Conservation (phyloP, 1,140 invertebrate genomes). For the Mesaphorura yosii region DNA sequence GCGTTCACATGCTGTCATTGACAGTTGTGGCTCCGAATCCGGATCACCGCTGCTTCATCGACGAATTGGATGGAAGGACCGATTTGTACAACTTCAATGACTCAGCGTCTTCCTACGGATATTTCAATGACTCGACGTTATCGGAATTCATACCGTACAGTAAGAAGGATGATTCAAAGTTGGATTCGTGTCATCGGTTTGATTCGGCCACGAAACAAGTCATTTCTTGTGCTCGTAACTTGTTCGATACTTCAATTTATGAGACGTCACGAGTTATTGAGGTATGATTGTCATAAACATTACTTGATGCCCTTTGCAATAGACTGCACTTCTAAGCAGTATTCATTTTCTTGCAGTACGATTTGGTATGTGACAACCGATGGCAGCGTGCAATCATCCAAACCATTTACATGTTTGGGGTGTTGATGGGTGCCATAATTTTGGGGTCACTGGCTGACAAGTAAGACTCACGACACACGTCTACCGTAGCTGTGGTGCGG, state of each 20-base stretch:
- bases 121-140: too few species aligned
- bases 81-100: too few species aligned
- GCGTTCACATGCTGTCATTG: conserved; percentile 25
- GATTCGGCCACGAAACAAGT: neutral
- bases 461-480: conserved; percentile 34
- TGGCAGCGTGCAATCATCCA: conserved; percentile 72
- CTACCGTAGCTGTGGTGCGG: too few species aligned
- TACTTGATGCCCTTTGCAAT: neutral
- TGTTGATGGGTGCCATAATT: conserved; percentile 68
- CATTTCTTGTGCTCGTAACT: too few species aligned
- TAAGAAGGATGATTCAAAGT: neutral
- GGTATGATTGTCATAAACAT: neutral
- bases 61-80: too few species aligned
- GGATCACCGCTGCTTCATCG: conserved; percentile 17
- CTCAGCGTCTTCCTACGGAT: too few species aligned
- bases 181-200: neutral
- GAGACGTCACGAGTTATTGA: too few species aligned
- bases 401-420: conserved; percentile 75
- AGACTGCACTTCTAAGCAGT: conserved; percentile 10
- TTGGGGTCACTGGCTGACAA: conserved; percentile 78
- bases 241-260: too few species aligned
- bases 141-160: too few species aligned
- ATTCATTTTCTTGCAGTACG: conserved; percentile 45
- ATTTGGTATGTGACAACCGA: conserved; percentile 66
- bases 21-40: conserved; percentile 20